Percentiles rank a stretch among this genome's conserved stretches.
phyloP scores from a whole-genome alignment of 2,888 invertebrate genomes.

The Anarsia innoxiella region DNA sequence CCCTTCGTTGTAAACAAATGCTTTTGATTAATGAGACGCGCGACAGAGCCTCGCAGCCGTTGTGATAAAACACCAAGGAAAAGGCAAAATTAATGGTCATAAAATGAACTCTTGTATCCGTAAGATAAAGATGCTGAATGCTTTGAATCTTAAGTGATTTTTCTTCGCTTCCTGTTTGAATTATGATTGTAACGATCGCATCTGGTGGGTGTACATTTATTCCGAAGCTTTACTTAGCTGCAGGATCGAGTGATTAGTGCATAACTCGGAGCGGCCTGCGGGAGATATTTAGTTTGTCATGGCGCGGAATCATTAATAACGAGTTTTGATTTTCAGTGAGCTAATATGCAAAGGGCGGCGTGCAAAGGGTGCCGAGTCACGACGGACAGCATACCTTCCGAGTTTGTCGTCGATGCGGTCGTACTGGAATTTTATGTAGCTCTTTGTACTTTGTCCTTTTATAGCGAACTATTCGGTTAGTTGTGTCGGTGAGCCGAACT shows the following conservation, averaged over 20 bases:
- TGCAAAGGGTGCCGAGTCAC: conserved; percentile 61
- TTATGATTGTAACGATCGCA: conserved; percentile 60
- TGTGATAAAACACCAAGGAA: conserved; percentile 73
- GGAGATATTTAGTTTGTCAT: conserved; percentile 72
- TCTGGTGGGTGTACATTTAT: conserved; percentile 68
- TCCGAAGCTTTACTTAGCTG: conserved; percentile 32
- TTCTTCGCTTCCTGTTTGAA: conserved; percentile 61
- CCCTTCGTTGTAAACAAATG: conserved; percentile 76
- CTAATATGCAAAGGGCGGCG: conserved; percentile 69
- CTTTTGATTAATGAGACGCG: conserved; percentile 75
- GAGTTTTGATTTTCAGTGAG: conserved; percentile 71
- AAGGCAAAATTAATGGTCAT: conserved; percentile 74
- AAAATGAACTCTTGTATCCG: conserved; percentile 75
- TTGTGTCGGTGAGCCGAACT: conserved; percentile 54
- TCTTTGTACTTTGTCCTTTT: conserved; percentile 70
- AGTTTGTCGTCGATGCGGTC: conserved; percentile 69
- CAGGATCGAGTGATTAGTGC: conserved; percentile 57
- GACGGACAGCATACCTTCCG: conserved; percentile 64
- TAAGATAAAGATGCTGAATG: conserved; percentile 73
- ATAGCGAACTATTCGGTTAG: conserved; percentile 63
- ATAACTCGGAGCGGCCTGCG: conserved; percentile 45
- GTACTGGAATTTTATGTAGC: conserved; percentile 69
- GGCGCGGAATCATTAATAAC: conserved; percentile 66
- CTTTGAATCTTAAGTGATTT: conserved; percentile 70
- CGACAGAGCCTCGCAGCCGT: conserved; percentile 71